phyloP scores from a whole-genome alignment of 2,888 invertebrate genomes.

The Trissoscelio sp. region DNA sequence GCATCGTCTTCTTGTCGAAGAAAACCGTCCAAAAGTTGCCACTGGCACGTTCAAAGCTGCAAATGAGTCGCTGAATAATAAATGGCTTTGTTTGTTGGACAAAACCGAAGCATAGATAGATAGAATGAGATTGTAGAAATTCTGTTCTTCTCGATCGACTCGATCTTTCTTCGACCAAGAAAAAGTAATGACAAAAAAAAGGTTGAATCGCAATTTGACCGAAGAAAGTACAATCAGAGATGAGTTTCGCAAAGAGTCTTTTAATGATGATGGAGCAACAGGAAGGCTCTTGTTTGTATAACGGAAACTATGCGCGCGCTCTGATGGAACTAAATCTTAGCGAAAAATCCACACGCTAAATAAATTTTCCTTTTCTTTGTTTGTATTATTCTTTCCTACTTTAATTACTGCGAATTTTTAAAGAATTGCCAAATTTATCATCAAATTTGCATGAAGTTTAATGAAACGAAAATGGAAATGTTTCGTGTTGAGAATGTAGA shows the following conservation, averaged over 20 bases:
- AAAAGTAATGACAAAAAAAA: slow-evolving; percentile 24
- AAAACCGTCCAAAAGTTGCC: no score
- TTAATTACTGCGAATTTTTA: neutral
- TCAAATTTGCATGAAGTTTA: slow-evolving; percentile 15
- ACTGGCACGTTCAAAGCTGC: no score
- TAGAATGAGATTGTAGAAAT: slow-evolving; percentile 14
- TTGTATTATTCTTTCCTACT: neutral
- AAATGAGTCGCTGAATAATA: neutral
- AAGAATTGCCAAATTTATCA: neutral
- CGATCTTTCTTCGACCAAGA: slow-evolving; percentile 11
- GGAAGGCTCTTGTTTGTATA: slow-evolving; percentile 50
- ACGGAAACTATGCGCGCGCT: slow-evolving; percentile 37
- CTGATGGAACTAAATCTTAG: slow-evolving; percentile 26
- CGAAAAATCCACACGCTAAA: slow-evolving; percentile 13
- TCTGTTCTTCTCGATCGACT: slow-evolving; percentile 11
- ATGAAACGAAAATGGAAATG: slow-evolving; percentile 11
- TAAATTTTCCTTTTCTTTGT: neutral
- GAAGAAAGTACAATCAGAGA: slow-evolving; percentile 44
- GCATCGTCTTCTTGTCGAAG: no score
- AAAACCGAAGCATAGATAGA: neutral
- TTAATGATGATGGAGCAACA: slow-evolving; percentile 45
- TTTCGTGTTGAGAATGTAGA: slow-evolving; percentile 7
- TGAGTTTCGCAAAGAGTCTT: slow-evolving; percentile 26
- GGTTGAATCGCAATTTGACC: neutral
- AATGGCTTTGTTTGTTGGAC: neutral